phyloP scores from a whole-genome alignment of 2,797 vertebrate species.

The Halcyon chelicuti region DNA sequence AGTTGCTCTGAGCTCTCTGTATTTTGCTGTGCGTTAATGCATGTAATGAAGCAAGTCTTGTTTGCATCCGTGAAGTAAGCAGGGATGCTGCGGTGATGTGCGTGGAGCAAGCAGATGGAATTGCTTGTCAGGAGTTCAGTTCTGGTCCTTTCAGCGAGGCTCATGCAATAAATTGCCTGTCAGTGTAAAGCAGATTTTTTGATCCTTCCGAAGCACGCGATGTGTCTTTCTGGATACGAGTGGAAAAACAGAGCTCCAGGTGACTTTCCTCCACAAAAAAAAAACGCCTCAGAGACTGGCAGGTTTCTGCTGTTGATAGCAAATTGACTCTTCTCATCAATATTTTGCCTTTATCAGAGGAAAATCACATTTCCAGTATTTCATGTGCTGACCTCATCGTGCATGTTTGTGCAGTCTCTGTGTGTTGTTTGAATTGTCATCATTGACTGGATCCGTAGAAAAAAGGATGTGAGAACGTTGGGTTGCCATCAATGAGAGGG shows the following conservation, averaged over 20 bases:
- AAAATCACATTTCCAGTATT: not conserved
- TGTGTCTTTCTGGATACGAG: not conserved
- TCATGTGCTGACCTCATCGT: not conserved
- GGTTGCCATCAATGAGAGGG: not conserved
- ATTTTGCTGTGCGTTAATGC: slow-evolving; percentile 28
- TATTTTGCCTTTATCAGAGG: not conserved
- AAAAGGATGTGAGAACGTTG: not conserved
- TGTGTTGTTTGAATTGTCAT: not conserved
- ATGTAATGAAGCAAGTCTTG: not conserved
- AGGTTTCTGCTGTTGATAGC: not conserved
- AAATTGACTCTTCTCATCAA: not conserved
- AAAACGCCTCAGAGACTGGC: not conserved
- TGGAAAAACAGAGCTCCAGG: not conserved
- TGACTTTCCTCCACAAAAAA: not conserved
- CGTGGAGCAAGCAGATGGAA: not conserved
- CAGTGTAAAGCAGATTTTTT: not conserved
- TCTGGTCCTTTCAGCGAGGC: not conserved
- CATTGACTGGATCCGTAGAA: not conserved
- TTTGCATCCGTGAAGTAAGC: not conserved
- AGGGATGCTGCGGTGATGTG: not conserved
- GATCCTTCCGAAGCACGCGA: not conserved
- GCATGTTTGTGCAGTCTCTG: not conserved
- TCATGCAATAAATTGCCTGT: not conserved
- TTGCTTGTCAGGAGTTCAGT: not conserved
- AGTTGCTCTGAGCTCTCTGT: not conserved